A percentile compares a stretch with the other conserved stretches of the same genome.
These are phyloP conservation scores for Morpho deidamia DNA, from an alignment of 2,888 invertebrate genomes.

Conservation along the genomic window DNA sequence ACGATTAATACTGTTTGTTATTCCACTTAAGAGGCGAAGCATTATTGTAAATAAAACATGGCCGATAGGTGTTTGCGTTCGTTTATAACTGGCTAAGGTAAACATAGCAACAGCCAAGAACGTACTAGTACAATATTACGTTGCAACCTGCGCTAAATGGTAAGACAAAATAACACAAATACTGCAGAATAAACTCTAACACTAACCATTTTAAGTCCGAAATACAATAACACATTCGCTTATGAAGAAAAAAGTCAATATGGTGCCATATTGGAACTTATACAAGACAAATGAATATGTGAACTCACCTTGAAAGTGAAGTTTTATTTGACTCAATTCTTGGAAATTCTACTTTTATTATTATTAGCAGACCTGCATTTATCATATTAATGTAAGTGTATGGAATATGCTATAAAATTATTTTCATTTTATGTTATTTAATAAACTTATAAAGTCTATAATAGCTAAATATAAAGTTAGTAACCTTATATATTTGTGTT, in stretches of 20 bases:
- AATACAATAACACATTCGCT: neutral
- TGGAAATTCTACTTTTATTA: constrained; percentile 7
- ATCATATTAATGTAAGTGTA: neutral
- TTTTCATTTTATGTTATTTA: too few species aligned
- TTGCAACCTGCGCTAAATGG: constrained; percentile 18
- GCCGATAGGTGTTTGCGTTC: constrained; percentile 29
- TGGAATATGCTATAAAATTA: too few species aligned
- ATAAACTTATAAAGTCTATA: too few species aligned
- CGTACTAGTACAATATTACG: constrained; percentile 24
- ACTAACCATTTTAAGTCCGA: neutral
- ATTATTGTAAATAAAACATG: constrained; percentile 43
- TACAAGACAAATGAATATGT: constrained; percentile 19
- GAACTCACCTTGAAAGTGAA: constrained; percentile 15
- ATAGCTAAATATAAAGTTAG: too few species aligned
- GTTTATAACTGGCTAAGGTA: constrained; percentile 33
- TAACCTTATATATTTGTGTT: too few species aligned
- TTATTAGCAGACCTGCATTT: neutral
- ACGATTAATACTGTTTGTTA: constrained; percentile 33
- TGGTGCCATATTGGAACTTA: constrained; percentile 17
- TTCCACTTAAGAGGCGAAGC: constrained; percentile 27
- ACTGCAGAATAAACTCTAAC: constrained; percentile 12
- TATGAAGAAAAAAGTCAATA: constrained; percentile 16
- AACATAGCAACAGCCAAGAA: constrained; percentile 32
- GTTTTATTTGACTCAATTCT: constrained; percentile 7
- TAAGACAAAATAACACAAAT: constrained; percentile 4